phyloP scores from a whole-genome alignment of 2,888 invertebrate genomes.

The Pandemis corylana region DNA sequence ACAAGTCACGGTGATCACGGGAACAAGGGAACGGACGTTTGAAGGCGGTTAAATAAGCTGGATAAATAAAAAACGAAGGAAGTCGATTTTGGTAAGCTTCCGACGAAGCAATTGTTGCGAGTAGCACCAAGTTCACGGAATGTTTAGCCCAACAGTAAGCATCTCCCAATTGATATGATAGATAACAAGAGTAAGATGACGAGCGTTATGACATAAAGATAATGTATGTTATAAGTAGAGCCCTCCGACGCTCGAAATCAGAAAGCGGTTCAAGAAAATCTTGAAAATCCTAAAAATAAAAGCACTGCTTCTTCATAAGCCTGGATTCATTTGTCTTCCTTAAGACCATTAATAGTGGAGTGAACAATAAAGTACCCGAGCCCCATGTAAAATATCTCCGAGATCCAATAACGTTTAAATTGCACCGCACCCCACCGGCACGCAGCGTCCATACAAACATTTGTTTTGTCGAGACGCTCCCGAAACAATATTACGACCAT shows the following conservation, averaged over 20 bases:
- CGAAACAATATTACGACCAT: constrained; percentile 74
- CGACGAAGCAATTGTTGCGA: too few species aligned
- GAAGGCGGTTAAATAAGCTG: not conserved
- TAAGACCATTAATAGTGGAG: constrained; percentile 61
- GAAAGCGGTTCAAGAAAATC: not conserved
- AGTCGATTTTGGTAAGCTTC: too few species aligned
- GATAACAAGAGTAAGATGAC: too few species aligned
- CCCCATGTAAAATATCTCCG: constrained; percentile 62
- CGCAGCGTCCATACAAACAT: constrained; percentile 67
- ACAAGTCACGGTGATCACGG: constrained; percentile 12
- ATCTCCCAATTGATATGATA: too few species aligned
- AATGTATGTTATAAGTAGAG: not conserved
- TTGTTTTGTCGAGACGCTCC: constrained; percentile 66
- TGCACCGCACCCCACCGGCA: constrained; percentile 50
- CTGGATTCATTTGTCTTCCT: constrained; percentile 45
- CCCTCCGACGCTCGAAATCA: not conserved
- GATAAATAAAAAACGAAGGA: not conserved
- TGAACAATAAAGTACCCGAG: constrained; percentile 58
- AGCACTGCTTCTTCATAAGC: constrained; percentile 26
- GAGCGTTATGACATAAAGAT: too few species aligned
- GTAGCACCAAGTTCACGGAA: too few species aligned
- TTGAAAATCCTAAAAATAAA: constrained; percentile 3
- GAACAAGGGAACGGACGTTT: not conserved
- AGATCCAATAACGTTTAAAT: constrained; percentile 71
- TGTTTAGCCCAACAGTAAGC: too few species aligned